Conservation (phyloP, 2,797 vertebrate species). For the Gallirallus australis region DNA sequence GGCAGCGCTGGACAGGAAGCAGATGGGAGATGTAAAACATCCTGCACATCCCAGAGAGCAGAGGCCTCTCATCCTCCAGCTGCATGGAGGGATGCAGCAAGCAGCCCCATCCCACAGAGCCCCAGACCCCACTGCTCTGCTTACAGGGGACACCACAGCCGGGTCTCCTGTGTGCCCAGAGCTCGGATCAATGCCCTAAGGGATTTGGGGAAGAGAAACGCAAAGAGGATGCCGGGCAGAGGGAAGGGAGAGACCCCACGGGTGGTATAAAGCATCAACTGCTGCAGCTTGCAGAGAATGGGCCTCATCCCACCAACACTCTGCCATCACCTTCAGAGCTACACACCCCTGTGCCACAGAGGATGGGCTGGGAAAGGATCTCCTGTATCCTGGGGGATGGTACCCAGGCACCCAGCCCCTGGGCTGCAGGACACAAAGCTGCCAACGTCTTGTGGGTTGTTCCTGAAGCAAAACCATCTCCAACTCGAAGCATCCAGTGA, state of each 20-base stretch:
- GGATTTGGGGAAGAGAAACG: not conserved
- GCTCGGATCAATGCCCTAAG: rapidly evolving
- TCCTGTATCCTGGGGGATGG: not conserved
- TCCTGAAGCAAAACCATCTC: not conserved
- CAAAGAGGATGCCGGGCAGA: not conserved
- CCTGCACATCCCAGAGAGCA: rapidly evolving
- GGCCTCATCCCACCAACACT: not conserved
- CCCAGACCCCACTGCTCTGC: not conserved
- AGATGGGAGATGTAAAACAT: constrained; percentile 6
- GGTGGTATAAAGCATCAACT: not conserved
- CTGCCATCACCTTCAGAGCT: not conserved
- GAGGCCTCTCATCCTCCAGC: not conserved
- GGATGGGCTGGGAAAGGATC: not conserved
- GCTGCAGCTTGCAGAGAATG: not conserved
- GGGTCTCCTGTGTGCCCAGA: rapidly evolving
- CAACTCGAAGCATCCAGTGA: not conserved
- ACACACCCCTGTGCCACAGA: rapidly evolving
- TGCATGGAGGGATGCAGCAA: not conserved
- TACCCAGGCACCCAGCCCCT: no score
- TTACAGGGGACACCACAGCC: rapidly evolving
- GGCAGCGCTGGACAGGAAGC: not conserved
- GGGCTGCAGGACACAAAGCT: not conserved
- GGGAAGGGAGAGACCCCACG: rapidly evolving
- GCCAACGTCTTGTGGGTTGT: not conserved
- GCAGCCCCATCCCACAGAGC: not conserved